Evolutionary conservation across 2,797 vertebrate species (phyloP).

Genomic region (Protosalanx chinensis): DNA sequence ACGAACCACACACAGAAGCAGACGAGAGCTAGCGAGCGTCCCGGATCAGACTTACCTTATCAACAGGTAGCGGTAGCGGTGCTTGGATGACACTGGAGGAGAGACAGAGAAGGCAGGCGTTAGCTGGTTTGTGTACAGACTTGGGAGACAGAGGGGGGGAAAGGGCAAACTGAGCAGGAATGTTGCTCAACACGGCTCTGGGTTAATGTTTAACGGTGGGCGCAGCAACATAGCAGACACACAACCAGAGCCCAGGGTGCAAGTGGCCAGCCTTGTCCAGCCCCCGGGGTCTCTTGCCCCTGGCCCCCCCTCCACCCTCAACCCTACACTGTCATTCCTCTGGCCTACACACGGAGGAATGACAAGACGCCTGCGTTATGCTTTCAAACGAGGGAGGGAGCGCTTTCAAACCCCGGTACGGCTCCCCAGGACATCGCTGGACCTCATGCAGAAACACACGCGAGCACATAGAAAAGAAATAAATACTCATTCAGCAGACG

Average conservation of each 20-base stretch:
- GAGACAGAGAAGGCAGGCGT: slow-evolving; percentile 23
- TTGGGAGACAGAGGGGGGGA: neutral
- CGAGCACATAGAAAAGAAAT: no score
- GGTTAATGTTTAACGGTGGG: slow-evolving; percentile 68
- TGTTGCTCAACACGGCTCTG: slow-evolving; percentile 38
- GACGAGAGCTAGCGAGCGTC: neutral
- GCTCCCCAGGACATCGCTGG: no score
- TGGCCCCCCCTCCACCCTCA: neutral
- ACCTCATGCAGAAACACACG: no score
- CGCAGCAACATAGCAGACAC: neutral
- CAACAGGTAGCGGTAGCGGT: slow-evolving; percentile 93
- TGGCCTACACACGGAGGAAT: no score
- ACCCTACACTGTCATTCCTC: no score
- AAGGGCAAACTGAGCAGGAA: neutral
- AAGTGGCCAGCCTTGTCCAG: neutral
- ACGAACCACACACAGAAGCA: neutral
- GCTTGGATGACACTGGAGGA: slow-evolving; percentile 91
- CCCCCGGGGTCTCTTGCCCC: neutral
- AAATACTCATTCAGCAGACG: no score
- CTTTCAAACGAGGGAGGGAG: no score
- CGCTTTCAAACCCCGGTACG: no score
- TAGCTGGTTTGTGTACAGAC: neutral
- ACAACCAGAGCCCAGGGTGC: neutral
- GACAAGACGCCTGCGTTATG: no score
- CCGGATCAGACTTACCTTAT: slow-evolving; percentile 86